A percentile compares a stretch with the other conserved stretches of the same genome.
These are phyloP conservation scores for Antheraea assamensis DNA, from an alignment of 2,888 invertebrate species.

Conservation along the genomic window DNA sequence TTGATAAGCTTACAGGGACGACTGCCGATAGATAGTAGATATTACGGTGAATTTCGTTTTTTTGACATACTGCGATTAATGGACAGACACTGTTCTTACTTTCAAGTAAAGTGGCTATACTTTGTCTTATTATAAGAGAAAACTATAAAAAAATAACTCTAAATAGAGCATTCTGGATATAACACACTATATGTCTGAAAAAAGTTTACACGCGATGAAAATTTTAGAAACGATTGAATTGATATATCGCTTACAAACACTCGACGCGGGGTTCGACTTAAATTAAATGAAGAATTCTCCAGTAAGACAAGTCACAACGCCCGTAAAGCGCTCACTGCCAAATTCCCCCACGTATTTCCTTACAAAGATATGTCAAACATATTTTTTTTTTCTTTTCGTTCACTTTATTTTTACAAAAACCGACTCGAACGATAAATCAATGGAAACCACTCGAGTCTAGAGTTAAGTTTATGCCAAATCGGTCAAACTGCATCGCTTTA, in stretches of 20 bases:
- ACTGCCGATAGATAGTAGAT: no score
- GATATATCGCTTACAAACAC: background rate
- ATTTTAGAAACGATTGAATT: background rate
- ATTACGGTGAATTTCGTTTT: no score
- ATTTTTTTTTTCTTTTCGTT: constrained; percentile 13
- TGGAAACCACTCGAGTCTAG: constrained; percentile 33
- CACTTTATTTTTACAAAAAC: constrained; percentile 14
- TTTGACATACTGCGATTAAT: no score
- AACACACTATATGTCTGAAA: background rate
- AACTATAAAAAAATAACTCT: no score
- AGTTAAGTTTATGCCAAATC: constrained; percentile 48
- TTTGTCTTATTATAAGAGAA: no score
- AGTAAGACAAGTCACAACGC: background rate
- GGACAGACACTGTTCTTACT: no score
- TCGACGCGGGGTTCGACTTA: background rate
- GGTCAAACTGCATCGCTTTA: constrained; percentile 47
- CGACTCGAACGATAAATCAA: constrained; percentile 29
- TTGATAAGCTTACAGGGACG: no score
- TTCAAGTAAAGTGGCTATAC: no score
- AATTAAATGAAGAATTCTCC: background rate
- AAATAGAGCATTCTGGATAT: background rate
- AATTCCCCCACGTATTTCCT: constrained; percentile 10
- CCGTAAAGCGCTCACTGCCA: constrained; percentile 18
- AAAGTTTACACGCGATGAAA: background rate
- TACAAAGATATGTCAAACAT: constrained; percentile 19